Conservation (phyloP, 2,888 invertebrate genomes). For the Acrobasis suavella region DNA sequence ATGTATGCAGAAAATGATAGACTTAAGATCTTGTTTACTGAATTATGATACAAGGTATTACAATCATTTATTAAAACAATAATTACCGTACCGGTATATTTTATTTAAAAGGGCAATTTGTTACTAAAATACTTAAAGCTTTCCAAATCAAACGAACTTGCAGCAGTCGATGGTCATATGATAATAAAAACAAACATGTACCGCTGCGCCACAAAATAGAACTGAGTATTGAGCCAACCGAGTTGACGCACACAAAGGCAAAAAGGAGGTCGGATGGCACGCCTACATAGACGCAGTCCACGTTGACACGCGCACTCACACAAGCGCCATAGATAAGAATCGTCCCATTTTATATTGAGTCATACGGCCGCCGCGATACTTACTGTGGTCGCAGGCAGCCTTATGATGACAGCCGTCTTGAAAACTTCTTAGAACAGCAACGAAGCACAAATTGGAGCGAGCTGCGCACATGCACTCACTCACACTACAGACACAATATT, state of each 20-base stretch:
- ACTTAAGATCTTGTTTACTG: too few relatives aligned
- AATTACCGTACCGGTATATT: neutral
- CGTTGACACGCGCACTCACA: conserved; percentile 59
- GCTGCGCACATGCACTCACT: conserved; percentile 66
- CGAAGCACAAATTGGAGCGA: conserved; percentile 63
- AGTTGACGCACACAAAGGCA: conserved; percentile 52
- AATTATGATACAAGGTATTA: neutral
- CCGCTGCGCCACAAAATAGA: conserved; percentile 78
- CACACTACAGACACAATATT: conserved; percentile 42
- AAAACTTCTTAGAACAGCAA: conserved; percentile 65
- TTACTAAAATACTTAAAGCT: neutral
- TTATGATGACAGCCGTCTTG: conserved; percentile 81
- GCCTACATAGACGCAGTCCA: conserved; percentile 49
- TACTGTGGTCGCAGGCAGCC: conserved; percentile 80
- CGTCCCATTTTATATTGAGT: conserved; percentile 81
- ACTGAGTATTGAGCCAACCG: conserved; percentile 78
- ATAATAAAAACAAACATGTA: conserved; percentile 82
- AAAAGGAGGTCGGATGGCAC: conserved; percentile 72
- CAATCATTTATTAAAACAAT: neutral
- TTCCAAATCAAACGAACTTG: conserved; percentile 48
- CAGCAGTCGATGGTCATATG: conserved; percentile 72
- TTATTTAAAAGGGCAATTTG: neutral
- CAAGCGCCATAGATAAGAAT: conserved; percentile 73
- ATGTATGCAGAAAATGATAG: too few relatives aligned
- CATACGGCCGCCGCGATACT: conserved; percentile 74